Base-by-base conservation (phyloP, 2,797 vertebrate species). In the Anabas testudineus region DNA sequence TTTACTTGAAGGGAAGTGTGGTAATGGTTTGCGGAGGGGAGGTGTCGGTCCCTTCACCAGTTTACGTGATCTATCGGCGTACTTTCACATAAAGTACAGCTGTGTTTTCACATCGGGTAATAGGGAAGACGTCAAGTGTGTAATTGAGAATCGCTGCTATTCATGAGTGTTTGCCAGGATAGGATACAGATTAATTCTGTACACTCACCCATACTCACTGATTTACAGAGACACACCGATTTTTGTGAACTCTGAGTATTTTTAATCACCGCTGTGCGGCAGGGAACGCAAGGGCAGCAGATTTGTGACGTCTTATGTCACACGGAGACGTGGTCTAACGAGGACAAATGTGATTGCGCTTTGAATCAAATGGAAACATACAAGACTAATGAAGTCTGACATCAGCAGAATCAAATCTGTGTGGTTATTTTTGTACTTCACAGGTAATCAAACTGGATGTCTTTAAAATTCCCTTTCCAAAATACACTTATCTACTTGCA, bases 231-330 rank as follows among this genome's bases (percentile, higher is more conserved):
- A 49, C 53, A 48, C 42, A 14, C 1, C 14, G 42, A 34, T 64
- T 42, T 56, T 7, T n/a, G 36, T 46, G 52, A 54, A 43, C 56
- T 43, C 16, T 63, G 34, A n/a, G 60, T 24, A 41, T 73, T 76
- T 80, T 62, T 80, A 83, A 84, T 86, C 74, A 52, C 46, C 1
- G 59, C 47, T 32, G 43, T 45, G 69, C 55, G 76, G 73, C 86
- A 69, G 70, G 36, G 62, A 26, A 43, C 36, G 54, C 46, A 0
- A 5, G 51, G 60, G 47, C 43, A 4, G 64, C 62, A 73, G 74
- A 85, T 88, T 74, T 79, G 62, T 66, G 74, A 75, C 61, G 49
- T 30, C 61, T 77, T 67, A 63, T 78, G 78, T 83, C 81, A 81
- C 68, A 60, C 19, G 12, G 56, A 72, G 66, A 14, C 1, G 18